These are phyloP conservation scores for Aphaenogaster rudis DNA, from an alignment of 1,140 invertebrate genomes.

Conservation along the genomic window DNA sequence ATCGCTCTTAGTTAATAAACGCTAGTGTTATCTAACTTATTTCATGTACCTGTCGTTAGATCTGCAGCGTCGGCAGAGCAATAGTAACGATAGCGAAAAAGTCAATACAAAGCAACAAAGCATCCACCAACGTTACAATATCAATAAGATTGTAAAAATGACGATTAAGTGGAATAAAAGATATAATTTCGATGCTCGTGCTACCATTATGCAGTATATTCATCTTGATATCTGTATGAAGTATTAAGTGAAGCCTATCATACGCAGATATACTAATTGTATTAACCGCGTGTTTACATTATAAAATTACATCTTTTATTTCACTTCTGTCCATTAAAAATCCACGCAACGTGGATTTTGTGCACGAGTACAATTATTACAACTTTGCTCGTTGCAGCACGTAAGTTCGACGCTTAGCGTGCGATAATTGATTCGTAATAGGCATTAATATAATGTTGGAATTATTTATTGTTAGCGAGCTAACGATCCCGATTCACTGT, in stretches of 20 bases:
- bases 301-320: constrained; percentile 23
- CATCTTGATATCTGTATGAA: constrained; percentile 7
- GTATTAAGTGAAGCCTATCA: background rate
- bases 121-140: background rate
- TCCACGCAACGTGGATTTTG: background rate
- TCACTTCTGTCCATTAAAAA: background rate
- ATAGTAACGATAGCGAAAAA: background rate
- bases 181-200: constrained; percentile 24
- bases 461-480: constrained; percentile 43
- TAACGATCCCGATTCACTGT: constrained; percentile 18
- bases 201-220: background rate
- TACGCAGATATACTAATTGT: constrained; percentile 1
- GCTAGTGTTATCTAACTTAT: constrained; percentile 43
- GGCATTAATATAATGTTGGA: constrained; percentile 5
- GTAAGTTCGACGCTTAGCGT: constrained; percentile 4
- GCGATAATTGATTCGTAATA: constrained; percentile 36
- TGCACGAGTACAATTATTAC: too few relatives aligned
- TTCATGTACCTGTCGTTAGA: constrained; percentile 46
- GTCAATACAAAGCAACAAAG: background rate
- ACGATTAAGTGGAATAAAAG: background rate
- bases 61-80: constrained; percentile 14
- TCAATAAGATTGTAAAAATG: background rate
- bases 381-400: background rate
- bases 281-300: background rate
- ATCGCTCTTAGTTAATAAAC: constrained; percentile 43